Conservation (phyloP, 2,113 vertebrate genomes). For the Sorex fumeus region DNA sequence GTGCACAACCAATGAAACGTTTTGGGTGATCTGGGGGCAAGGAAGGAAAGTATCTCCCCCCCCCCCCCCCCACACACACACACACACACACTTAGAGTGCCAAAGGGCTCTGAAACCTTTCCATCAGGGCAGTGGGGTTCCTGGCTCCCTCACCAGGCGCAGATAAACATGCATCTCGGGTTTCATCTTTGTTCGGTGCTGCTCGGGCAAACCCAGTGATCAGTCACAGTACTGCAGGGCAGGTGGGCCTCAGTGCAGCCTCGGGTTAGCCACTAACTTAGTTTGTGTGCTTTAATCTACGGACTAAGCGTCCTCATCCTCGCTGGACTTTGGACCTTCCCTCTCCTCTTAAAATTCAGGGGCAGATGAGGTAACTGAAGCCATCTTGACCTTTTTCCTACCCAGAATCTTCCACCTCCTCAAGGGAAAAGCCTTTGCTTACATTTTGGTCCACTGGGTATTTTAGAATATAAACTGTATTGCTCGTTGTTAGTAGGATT, state of each 20-base stretch:
- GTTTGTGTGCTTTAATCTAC: not conserved
- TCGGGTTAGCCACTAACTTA: not conserved
- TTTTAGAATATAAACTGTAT: not conserved
- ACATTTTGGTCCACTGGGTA: not conserved
- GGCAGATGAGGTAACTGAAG: not conserved
- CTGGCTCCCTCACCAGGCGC: not conserved
- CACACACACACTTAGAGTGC: not conserved
- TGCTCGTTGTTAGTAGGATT: not conserved
- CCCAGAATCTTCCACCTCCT: not conserved
- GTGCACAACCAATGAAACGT: not conserved
- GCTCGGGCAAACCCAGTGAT: not conserved
- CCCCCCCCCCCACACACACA: no score
- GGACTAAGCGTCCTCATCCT: not conserved
- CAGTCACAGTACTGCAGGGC: not conserved
- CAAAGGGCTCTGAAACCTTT: constrained; percentile 15
- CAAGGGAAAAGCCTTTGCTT: not conserved
- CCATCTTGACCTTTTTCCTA: not conserved
- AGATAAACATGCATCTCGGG: not conserved
- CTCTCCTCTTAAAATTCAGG: not conserved
- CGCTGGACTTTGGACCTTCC: no score
- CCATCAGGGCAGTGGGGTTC: not conserved
- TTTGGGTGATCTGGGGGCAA: not conserved
- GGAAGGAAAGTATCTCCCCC: not conserved
- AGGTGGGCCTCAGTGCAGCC: not conserved
- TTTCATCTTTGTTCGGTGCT: constrained; percentile 49